These are phyloP conservation scores for Lycopodina hypogea DNA, from an alignment of 37 sponge, comb jelly and placozoan species.

Conservation along the genomic window DNA sequence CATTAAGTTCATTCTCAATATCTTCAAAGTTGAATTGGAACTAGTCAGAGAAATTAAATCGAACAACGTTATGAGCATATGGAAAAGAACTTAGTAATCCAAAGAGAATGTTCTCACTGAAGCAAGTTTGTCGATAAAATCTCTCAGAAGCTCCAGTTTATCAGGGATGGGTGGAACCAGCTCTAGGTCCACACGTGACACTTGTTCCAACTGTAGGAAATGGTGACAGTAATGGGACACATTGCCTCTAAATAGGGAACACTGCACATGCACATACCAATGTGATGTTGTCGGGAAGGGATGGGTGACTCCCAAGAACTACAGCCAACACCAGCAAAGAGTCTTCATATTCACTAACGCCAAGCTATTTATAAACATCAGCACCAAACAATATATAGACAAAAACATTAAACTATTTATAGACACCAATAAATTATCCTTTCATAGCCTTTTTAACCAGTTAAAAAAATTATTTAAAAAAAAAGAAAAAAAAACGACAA, in stretches of 20 bases:
- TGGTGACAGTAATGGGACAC: background rate
- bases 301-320: slow-evolving; percentile 5
- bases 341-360: background rate
- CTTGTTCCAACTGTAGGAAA: background rate
- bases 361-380: background rate
- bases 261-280: background rate
- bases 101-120: too few relatives aligned
- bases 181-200: slow-evolving; percentile 11
- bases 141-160: slow-evolving; percentile 1
- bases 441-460: too few relatives aligned
- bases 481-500: too few relatives aligned
- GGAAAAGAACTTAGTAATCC: too few relatives aligned
- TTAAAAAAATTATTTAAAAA: too few relatives aligned
- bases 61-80: too few relatives aligned
- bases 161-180: slow-evolving; percentile 16
- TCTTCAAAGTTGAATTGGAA: too few relatives aligned
- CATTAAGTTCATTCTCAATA: too few relatives aligned
- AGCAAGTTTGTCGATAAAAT: background rate
- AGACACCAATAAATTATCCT: too few relatives aligned
- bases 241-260: background rate
- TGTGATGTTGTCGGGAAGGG: background rate
- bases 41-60: too few relatives aligned
- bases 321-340: slow-evolving; percentile 15
- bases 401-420: too few relatives aligned
- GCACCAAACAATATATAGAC: too few relatives aligned